Evolutionary conservation across 2,888 invertebrate genomes (phyloP).

Genomic region (Lasioglossum lativentre): DNA sequence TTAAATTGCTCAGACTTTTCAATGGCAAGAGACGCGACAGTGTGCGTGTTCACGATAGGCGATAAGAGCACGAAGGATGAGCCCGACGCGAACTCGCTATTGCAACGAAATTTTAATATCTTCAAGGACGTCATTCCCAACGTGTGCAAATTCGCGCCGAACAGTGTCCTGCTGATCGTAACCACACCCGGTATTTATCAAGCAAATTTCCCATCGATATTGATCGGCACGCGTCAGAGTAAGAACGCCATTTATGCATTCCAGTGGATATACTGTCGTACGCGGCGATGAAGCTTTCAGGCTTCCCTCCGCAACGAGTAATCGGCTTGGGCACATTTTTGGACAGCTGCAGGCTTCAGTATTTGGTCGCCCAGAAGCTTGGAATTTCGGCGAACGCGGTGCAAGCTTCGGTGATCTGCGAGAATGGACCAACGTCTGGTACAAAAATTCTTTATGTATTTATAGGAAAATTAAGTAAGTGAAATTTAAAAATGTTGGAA

Average conservation of each 20-base stretch:
- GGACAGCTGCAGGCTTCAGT: conserved; percentile 86
- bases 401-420: conserved; percentile 87
- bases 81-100: conserved; percentile 85
- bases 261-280: conserved; percentile 87
- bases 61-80: conserved; percentile 85
- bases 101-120: conserved; percentile 87
- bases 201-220: not conserved
- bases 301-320: conserved; percentile 86
- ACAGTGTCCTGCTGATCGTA: conserved; percentile 85
- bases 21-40: conserved; percentile 85
- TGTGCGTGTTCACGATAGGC: conserved; percentile 88
- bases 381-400: conserved; percentile 85
- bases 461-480: no score
- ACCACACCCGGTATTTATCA: conserved; percentile 76
- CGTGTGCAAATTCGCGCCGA: conserved; percentile 87
- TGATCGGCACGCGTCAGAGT: not conserved
- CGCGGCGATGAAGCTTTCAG: conserved; percentile 87
- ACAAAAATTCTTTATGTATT: conserved; percentile 37
- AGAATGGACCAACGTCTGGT: conserved; percentile 86
- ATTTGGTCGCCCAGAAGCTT: conserved; percentile 85
- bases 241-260: conserved; percentile 32
- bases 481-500: no score
- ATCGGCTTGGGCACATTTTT: conserved; percentile 87
- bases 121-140: conserved; percentile 87
- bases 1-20: conserved; percentile 84